Evolutionary conservation across 2,797 vertebrate genomes (phyloP).

Genomic region (Lindbergichthys nudifrons): DNA sequence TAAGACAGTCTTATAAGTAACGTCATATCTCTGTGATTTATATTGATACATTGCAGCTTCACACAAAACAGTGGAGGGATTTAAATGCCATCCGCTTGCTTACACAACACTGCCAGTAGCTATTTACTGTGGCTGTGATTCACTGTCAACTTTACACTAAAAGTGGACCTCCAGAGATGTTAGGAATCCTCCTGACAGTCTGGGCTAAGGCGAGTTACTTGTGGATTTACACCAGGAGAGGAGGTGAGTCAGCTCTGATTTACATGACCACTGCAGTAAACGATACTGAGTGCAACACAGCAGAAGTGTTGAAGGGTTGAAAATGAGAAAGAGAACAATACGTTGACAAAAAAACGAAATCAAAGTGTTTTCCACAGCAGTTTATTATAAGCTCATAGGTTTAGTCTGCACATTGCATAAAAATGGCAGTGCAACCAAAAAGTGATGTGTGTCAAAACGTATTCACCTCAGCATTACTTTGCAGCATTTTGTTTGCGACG

Average conservation of each 20-base stretch:
- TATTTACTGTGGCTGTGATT: slow-evolving; percentile 60
- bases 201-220: slow-evolving; percentile 48
- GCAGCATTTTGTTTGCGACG: slow-evolving; percentile 46
- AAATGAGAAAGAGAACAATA: slow-evolving; percentile 27
- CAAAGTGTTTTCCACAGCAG: slow-evolving; percentile 23
- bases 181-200: slow-evolving; percentile 59
- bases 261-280: slow-evolving; percentile 62
- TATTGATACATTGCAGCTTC: slow-evolving; percentile 51
- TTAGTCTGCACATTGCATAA: slow-evolving; percentile 45
- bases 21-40: slow-evolving; percentile 25
- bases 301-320: slow-evolving; percentile 40
- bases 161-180: slow-evolving; percentile 55
- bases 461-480: slow-evolving; percentile 34
- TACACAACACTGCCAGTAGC: slow-evolving; percentile 55
- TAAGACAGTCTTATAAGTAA: background rate
- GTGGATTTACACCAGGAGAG: slow-evolving; percentile 58
- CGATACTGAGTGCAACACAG: slow-evolving; percentile 51
- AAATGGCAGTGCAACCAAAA: slow-evolving; percentile 52
- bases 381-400: slow-evolving; percentile 24
- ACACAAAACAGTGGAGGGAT: slow-evolving; percentile 45
- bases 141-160: slow-evolving; percentile 62
- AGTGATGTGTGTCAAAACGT: slow-evolving; percentile 24
- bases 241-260: slow-evolving; percentile 64
- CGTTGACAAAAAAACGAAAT: slow-evolving; percentile 29
- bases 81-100: slow-evolving; percentile 62